phyloP scores from a whole-genome alignment of 2,797 vertebrate species.

The Gambelia wislizenii region DNA sequence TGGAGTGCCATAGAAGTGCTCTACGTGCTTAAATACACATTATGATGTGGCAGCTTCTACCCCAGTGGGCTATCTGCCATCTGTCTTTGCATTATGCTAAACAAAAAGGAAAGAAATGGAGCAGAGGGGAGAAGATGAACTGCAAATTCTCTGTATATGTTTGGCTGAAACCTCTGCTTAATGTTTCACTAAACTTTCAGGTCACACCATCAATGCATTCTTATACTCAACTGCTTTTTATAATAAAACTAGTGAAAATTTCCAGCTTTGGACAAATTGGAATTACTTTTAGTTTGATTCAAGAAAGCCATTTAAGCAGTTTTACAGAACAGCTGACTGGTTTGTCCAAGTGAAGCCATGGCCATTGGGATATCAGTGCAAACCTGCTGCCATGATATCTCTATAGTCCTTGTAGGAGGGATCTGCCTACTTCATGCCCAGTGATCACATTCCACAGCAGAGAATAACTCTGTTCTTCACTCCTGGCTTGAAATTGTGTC shows the following conservation, averaged over 20 bases:
- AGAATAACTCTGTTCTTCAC: neutral
- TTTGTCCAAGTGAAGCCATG: neutral
- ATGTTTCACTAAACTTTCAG: neutral
- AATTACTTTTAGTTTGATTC: neutral
- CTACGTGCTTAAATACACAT: neutral
- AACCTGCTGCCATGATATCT: neutral
- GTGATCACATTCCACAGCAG: neutral
- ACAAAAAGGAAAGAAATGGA: neutral
- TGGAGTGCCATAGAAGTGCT: neutral
- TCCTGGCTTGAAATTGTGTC: neutral
- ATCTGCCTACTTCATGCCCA: neutral
- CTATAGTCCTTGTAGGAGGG: neutral
- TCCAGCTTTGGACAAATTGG: neutral
- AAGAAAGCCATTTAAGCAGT: neutral
- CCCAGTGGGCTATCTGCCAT: constrained; percentile 14
- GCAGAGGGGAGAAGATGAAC: neutral
- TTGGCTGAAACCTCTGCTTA: neutral
- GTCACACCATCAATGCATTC: neutral
- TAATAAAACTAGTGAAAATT: neutral
- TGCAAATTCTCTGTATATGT: neutral
- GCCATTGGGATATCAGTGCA: neutral
- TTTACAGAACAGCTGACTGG: neutral
- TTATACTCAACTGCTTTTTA: neutral
- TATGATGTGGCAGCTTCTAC: constrained; percentile 5
- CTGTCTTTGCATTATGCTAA: constrained; percentile 7